A percentile compares a stretch with the other conserved stretches of the same genome.
Conservation (phyloP, 2,797 vertebrate species). For the Trachops cirrhosus region DNA sequence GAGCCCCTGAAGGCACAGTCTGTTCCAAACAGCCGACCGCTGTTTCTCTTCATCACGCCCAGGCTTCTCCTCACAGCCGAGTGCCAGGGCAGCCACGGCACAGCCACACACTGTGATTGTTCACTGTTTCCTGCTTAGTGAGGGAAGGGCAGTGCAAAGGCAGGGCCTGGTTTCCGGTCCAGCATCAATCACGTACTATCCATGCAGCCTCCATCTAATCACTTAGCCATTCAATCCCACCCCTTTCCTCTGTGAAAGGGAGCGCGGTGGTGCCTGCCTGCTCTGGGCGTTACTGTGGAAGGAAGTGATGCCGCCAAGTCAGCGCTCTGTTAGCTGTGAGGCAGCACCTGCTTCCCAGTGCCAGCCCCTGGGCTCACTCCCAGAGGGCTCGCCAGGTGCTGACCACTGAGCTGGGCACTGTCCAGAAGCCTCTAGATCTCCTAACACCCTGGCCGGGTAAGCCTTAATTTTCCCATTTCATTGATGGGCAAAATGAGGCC, state of each 20-base stretch:
- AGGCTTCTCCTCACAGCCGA: not conserved
- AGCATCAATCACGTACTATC: not conserved
- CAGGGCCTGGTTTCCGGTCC: not conserved
- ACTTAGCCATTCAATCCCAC: not conserved
- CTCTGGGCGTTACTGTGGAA: not conserved
- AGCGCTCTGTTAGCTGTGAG: not conserved
- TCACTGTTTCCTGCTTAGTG: not conserved
- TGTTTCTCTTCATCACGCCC: not conserved
- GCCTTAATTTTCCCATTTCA: not conserved
- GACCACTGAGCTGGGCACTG: not conserved
- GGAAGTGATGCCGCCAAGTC: not conserved
- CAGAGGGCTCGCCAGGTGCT: not conserved
- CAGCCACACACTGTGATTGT: not conserved
- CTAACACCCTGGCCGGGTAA: not conserved
- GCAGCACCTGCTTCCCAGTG: not conserved
- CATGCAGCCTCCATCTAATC: not conserved
- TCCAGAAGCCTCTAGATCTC: not conserved
- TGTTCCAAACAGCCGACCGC: not conserved
- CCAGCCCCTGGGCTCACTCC: not conserved
- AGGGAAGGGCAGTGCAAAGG: not conserved
- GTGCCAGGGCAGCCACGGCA: not conserved
- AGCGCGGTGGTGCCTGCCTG: fast-evolving
- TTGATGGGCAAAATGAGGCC: not conserved
- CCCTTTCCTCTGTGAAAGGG: not conserved
- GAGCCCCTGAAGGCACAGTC: not conserved